phyloP scores from a whole-genome alignment of 2,113 vertebrate genomes.

The Regulus satrapa region DNA sequence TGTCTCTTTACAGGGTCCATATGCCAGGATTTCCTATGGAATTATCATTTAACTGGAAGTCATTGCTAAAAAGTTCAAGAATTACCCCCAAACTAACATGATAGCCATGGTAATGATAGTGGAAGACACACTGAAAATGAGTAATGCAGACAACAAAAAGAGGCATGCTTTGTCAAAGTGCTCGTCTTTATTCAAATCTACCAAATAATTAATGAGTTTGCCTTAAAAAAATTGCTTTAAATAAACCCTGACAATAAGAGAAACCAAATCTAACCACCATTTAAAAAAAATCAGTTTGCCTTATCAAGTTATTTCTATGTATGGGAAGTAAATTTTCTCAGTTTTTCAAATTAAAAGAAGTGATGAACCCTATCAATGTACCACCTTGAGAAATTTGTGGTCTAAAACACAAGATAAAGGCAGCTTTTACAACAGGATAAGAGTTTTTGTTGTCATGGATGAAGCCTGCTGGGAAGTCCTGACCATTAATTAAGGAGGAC shows the following conservation, averaged over 20 bases:
- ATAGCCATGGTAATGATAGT: background rate
- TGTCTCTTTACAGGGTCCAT: background rate
- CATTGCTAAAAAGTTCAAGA: background rate
- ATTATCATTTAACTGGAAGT: background rate
- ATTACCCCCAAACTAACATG: background rate
- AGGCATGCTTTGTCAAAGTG: background rate
- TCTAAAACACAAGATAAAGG: background rate
- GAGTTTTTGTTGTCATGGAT: background rate
- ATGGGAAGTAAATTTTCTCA: background rate
- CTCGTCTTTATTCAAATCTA: background rate
- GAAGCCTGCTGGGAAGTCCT: background rate
- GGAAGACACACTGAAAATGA: background rate
- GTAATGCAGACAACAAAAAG: background rate
- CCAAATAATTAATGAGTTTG: background rate
- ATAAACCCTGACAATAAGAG: background rate
- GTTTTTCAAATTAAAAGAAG: background rate
- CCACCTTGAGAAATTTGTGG: background rate
- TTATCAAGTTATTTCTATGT: background rate
- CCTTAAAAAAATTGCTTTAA: background rate
- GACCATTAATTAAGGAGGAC: background rate
- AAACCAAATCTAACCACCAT: background rate
- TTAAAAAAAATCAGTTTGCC: background rate
- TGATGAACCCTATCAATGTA: background rate
- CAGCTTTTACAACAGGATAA: background rate
- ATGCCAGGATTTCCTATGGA: background rate